Base-by-base conservation (phyloP, 2,797 vertebrate species). In the Enoplosus armatus region DNA sequence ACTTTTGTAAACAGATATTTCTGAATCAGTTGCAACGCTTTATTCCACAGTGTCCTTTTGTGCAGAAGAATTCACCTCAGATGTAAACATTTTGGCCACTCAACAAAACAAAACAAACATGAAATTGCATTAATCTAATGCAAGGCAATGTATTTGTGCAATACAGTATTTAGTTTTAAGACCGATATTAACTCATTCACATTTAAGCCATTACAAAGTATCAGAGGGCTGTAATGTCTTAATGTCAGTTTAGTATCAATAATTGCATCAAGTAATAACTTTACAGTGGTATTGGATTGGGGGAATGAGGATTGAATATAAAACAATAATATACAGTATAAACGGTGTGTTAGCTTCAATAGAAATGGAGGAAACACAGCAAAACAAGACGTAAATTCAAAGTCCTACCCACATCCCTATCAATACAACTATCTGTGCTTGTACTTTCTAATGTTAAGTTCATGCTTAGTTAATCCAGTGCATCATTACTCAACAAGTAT, bases 41-140 rank as follows among this genome's bases (percentile, higher is more conserved):
- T 76, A 83, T 75, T 80, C 47, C 41, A 58, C 24, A 61, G 18
- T 37, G 29, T 74, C 15, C 11, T 48, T 51, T 66, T 20, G 22
- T 64, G 72, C 72, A 74, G n/a, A 83, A 64, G 11, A 71, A 39
- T 64, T 67, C n/a, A 20, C 29, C 8, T 62, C 58, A 12, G 54
- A 6, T 48, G 50, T 58, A 71, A 78, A 85, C 74, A 37, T 50
- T 15, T 72, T 37, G 47, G 9, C 9, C n/a, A 58, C 41, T 9
- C 2, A 31, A 16, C 2, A 31, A 16, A 63, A 68, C 14, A 37
- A 54, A 69, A 37, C 24, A 78, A 45, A 67, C 8, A 45, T 18
- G 8, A 64, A 18, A 70, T 27, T 22, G 27, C 18, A 47, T 66
- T 12, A 73, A 22, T 70, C 12, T 61, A 45, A 33, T 59, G 39